Base-by-base conservation (phyloP, 2,888 invertebrate species). In the Heliconius sara region DNA sequence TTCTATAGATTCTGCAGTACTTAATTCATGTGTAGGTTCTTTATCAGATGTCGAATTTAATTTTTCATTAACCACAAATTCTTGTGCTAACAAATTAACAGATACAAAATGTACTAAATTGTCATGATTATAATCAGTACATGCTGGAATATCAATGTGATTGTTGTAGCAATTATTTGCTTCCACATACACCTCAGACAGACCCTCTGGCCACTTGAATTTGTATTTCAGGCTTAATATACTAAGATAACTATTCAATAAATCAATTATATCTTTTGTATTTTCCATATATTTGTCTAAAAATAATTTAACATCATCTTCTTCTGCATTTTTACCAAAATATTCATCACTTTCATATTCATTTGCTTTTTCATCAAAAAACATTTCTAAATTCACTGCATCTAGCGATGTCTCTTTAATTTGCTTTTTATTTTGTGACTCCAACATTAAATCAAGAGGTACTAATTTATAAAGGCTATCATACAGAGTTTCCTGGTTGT, bases 391-490 rank as follows among this genome's bases (percentile, higher is more conserved):
- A 84, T 97, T 96, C 92, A 96, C 95, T 22, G 96, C 96, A 83
- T 96, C 96, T 88, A 96, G 95, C 0, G 96, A 96, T 83, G 96
- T 95, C 80, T 96, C 96, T 83, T 85, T 91, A 79, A 83, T 89
- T 86, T 89, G 92, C 89, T 88, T 93, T 88, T 89, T 93, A 86
- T 92, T 95, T 77, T 92, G 87, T 57, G 88, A 85, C 78, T 94
- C 93, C 63, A 91, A 96, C 91, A 96, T 89, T 83, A 97, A 92
- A 83, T 93, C 91, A 39, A 91, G 89, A 0, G 97, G 97, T 52
- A 97, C 96, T 89, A 97, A 96, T 89, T 96, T 94, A 80, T 96
- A 95, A 27, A 97, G 90, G 4, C 96, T 96, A 86, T 97, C 97
- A 89, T 97, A 97, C 43, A 97, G 95, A 63, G 96, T 96, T 83